These are phyloP conservation scores for Anguilla obscura DNA, from an alignment of 2,797 vertebrate species.

Conservation along the genomic window DNA sequence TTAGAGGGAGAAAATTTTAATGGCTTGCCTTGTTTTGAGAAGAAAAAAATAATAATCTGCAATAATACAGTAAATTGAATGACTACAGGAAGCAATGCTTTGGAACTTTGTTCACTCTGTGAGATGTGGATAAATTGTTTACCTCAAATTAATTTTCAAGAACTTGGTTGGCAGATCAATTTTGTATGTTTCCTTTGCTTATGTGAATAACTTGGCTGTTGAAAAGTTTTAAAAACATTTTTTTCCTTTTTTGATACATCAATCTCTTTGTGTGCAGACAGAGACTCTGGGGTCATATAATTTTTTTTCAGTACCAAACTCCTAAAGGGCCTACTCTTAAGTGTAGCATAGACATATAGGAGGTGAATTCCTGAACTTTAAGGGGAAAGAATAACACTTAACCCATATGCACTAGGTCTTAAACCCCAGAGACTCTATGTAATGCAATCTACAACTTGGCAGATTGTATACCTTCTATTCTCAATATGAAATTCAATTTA, in stretches of 20 bases:
- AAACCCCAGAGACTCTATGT: neutral
- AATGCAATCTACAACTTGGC: neutral
- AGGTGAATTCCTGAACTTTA: conserved; percentile 7
- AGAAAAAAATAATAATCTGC: neutral
- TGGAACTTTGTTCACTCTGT: neutral
- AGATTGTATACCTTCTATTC: neutral
- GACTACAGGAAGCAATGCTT: neutral
- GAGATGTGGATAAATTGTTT: neutral
- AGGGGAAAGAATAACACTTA: neutral
- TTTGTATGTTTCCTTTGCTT: neutral
- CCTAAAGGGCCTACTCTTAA: no score
- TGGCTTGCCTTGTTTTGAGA: neutral
- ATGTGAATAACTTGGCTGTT: neutral
- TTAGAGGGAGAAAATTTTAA: neutral
- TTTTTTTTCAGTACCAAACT: neutral
- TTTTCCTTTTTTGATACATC: no score
- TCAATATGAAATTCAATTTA: neutral
- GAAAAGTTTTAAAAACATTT: no score
- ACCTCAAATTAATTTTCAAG: neutral
- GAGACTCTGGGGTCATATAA: no score
- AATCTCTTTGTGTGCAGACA: no score
- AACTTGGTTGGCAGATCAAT: neutral
- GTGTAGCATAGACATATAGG: no score
- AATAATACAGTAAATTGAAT: neutral
- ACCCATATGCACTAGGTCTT: neutral